These are phyloP conservation scores for Clarias platycephalus DNA, from an alignment of 2,797 vertebrate genomes.

Conservation along the genomic window DNA sequence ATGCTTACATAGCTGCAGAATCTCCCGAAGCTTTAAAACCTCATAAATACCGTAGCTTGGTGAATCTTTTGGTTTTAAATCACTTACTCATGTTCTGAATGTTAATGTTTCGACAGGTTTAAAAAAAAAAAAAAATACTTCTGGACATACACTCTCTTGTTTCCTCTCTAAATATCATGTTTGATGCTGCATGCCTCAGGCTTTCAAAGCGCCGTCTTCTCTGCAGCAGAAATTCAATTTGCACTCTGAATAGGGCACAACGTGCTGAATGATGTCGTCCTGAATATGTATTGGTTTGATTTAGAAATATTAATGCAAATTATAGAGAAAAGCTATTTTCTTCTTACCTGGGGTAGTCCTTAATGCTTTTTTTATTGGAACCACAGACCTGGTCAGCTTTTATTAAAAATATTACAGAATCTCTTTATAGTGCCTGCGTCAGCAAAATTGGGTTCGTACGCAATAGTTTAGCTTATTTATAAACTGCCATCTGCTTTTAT, in stretches of 20 bases:
- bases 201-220: conserved; percentile 12
- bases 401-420: conserved; percentile 19
- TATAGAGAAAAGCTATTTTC: not conserved
- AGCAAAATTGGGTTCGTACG: conserved; percentile 6
- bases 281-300: conserved; percentile 10
- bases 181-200: conserved; percentile 20
- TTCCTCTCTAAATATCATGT: conserved; percentile 26
- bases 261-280: not conserved
- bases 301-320: conserved; percentile 24
- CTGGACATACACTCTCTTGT: conserved; percentile 8
- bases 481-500: not conserved
- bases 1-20: not conserved
- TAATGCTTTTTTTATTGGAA: conserved; percentile 21
- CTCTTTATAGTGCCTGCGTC: conserved; percentile 12
- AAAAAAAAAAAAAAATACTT: not conserved
- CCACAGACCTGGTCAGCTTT: conserved; percentile 12
- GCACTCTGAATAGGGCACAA: conserved; percentile 17
- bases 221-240: conserved; percentile 29
- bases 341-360: not conserved
- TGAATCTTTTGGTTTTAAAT: not conserved
- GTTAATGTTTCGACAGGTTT: not conserved
- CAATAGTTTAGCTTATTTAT: conserved; percentile 3
- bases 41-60: not conserved
- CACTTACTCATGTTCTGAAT: not conserved
- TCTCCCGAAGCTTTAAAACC: not conserved